phyloP scores from a whole-genome alignment of 2,797 vertebrate species.

The Macropus fuliginosus region DNA sequence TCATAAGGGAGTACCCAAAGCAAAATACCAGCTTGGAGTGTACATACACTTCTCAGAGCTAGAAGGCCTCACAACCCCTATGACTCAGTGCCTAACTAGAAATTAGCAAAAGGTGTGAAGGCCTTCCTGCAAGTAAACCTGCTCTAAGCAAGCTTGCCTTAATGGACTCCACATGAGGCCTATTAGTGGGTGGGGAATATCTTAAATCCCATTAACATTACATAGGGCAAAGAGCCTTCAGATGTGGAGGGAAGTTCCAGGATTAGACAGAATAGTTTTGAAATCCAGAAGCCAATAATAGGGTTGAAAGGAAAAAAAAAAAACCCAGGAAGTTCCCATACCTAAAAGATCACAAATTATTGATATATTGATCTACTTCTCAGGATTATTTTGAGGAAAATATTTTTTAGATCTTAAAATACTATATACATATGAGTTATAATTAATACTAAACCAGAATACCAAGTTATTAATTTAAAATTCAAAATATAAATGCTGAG shows the following conservation, averaged over 20 bases:
- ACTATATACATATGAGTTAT: not conserved
- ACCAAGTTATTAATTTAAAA: not conserved
- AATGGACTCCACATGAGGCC: too few species aligned
- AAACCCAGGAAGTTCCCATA: not conserved
- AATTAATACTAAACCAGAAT: not conserved
- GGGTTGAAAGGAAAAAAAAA: not conserved
- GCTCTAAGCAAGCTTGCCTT: too few species aligned
- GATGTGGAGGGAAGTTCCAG: not conserved
- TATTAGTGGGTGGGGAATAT: too few species aligned
- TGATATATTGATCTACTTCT: not conserved
- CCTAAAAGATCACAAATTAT: not conserved
- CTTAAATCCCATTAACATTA: too few species aligned
- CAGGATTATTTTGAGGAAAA: not conserved
- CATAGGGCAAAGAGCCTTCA: not conserved
- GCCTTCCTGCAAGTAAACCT: too few species aligned
- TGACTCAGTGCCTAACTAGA: too few species aligned
- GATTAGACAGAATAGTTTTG: not conserved
- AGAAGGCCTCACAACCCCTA: too few species aligned
- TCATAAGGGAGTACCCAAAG: too few species aligned
- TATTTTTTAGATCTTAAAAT: not conserved
- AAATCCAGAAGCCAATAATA: not conserved
- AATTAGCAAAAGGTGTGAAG: too few species aligned
- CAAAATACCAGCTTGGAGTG: too few species aligned
- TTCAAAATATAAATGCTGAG: not conserved
- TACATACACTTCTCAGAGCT: too few species aligned